A percentile compares a stretch with the other conserved stretches of the same genome.
These are phyloP conservation scores for Hydrotaea diabolus DNA, from an alignment of 2,888 invertebrate genomes.

Conservation along the genomic window DNA sequence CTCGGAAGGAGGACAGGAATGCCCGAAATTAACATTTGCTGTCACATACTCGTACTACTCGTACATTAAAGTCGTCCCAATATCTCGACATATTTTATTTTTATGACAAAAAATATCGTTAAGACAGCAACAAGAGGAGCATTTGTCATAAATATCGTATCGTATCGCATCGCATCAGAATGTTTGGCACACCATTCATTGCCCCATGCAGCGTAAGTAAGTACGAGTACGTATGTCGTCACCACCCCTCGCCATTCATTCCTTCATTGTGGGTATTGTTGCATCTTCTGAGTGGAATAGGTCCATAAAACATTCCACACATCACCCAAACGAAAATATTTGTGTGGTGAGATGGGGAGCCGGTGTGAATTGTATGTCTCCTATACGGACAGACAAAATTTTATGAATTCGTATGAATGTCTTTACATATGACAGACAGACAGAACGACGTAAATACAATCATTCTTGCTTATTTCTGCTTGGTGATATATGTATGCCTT, in stretches of 20 bases:
- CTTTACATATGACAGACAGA: background rate
- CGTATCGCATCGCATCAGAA: background rate
- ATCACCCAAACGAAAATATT: too few species aligned
- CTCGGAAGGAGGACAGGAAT: too few species aligned
- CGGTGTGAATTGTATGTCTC: background rate
- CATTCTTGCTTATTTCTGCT: background rate
- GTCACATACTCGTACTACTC: too few species aligned
- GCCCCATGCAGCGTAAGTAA: too few species aligned
- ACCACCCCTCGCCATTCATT: background rate
- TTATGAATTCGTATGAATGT: conserved; percentile 1
- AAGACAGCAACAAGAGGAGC: too few species aligned
- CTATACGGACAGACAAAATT: background rate
- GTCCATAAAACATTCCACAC: background rate
- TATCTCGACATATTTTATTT: background rate
- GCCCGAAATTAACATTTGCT: too few species aligned
- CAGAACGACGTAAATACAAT: background rate
- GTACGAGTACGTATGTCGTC: too few species aligned
- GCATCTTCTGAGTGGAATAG: background rate
- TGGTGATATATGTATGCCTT: background rate
- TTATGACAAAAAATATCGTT: background rate
- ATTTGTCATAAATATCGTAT: too few species aligned
- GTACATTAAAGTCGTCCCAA: too few species aligned
- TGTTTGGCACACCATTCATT: too few species aligned
- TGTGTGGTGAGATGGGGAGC: background rate
- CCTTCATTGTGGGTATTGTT: background rate